phyloP scores from a whole-genome alignment of 1,140 invertebrate species.

The Solen grandis region DNA sequence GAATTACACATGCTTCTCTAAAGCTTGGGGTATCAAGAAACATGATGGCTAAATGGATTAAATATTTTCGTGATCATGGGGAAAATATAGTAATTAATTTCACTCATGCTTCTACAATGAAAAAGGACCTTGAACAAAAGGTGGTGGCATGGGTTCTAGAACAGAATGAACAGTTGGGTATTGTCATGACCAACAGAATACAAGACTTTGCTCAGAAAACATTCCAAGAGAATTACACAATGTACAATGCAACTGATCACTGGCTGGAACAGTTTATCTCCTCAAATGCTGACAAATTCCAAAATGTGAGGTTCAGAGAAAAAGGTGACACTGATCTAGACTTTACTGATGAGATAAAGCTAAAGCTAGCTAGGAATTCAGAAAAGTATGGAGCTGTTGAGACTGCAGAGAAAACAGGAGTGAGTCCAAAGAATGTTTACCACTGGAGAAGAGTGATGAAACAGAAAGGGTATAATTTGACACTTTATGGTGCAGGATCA shows the following conservation, averaged over 20 bases:
- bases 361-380: constrained; percentile 36
- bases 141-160: constrained; percentile 37
- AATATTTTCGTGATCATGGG: constrained; percentile 42
- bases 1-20: constrained; percentile 44
- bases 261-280: constrained; percentile 39
- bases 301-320: constrained; percentile 45
- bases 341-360: constrained; percentile 47
- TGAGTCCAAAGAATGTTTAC: constrained; percentile 44
- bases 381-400: constrained; percentile 35
- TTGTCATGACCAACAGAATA: constrained; percentile 38
- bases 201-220: constrained; percentile 30
- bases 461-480: constrained; percentile 30
- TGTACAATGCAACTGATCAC: constrained; percentile 23
- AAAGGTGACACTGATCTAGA: constrained; percentile 14
- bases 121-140: constrained; percentile 47
- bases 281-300: constrained; percentile 23
- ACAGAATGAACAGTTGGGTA: constrained; percentile 42
- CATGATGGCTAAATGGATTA: constrained; percentile 47
- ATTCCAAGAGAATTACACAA: constrained; percentile 50
- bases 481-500: background rate
- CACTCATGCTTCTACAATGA: constrained; percentile 32
- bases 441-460: constrained; percentile 51
- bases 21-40: constrained; percentile 40
- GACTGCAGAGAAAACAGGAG: constrained; percentile 37
- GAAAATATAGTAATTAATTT: constrained; percentile 46